Percentiles rank a stretch among this genome's conserved stretches.
Evolutionary conservation across 2,113 vertebrate genomes (phyloP).

Genomic region (Anoura caudifer): DNA sequence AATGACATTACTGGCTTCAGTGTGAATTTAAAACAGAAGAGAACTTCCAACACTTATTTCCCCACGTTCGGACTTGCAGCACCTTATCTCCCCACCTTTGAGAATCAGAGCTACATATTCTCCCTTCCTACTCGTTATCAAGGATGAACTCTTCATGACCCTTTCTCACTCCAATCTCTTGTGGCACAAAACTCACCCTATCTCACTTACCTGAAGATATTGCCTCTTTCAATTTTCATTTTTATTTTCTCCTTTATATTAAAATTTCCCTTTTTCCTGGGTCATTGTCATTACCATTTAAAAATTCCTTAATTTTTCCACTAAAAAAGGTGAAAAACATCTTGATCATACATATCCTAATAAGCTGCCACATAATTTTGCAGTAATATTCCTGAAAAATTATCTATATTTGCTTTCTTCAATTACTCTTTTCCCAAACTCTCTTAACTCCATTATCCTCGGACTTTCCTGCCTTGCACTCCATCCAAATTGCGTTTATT

Average conservation of each 20-base stretch:
- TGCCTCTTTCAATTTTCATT: neutral
- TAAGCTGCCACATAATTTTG: neutral
- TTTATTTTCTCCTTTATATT: neutral
- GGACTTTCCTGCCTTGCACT: neutral
- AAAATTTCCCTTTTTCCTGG: neutral
- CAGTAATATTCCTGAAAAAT: neutral
- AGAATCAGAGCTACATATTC: neutral
- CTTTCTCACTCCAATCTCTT: neutral
- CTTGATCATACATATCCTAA: neutral
- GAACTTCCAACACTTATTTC: neutral
- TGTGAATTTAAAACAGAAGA: neutral
- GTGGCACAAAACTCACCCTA: neutral
- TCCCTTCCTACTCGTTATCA: neutral
- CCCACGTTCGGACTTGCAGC: neutral
- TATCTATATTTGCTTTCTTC: neutral
- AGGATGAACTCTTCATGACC: neutral
- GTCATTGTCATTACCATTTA: neutral
- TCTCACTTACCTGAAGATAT: neutral
- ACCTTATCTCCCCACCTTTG: neutral
- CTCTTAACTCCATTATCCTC: neutral
- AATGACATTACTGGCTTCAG: neutral
- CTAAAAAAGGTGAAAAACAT: neutral
- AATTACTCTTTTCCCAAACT: neutral
- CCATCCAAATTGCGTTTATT: neutral
- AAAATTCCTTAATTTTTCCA: neutral